Evolutionary conservation across 2,888 invertebrate species (phyloP), one percentile per base, ranked within the genome.

Genomic region (Chromoteleia sp.): DNA sequence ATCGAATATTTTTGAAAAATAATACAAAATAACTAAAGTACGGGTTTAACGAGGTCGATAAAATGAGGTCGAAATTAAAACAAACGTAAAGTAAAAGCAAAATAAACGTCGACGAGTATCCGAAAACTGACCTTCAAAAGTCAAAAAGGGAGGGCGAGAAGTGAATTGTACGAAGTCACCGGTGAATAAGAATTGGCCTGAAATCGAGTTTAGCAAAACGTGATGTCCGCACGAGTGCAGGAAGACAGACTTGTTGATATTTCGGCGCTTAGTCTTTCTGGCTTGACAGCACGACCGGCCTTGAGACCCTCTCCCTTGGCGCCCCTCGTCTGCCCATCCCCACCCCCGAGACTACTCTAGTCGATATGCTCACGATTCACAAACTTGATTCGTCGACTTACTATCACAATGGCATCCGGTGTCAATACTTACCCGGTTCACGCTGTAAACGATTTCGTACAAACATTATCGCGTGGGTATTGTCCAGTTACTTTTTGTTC

Each of bases 261-360:
- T 81, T 80, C 83, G 83, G 83, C 80, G 77, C 77, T 63, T 73
- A 77, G 76, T 61, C 80, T 80, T 76, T 82, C 87, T 88, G 87
- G 86, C 87, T 85, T 88, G 88, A 88, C 88, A 88, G 88, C 87
- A 86, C 88, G 89, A 88, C 88, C 89, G 89, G 88, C 89, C 89
- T 89, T 89, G 89, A 89, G 89, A 87, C 86, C 86, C 86, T 84
- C 87, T 82, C 82, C 84, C 83, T 81, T 52, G 81, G 48, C 75
- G 83, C 56, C 82, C 78, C 67, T 65, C 84, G 83, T 81, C 82
- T 71, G 30, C 63, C 82, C 41, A 56, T 71, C 83, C 82, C 84
- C 81, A 61, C 85, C 71, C 63, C 19, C 67, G 36, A 30, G 43
- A 41, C 61, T 43, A 54, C 73, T 79, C 80, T 76, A 80, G 71